Conservation (phyloP, 2,113 vertebrate genomes). For the Caranx ignobilis region DNA sequence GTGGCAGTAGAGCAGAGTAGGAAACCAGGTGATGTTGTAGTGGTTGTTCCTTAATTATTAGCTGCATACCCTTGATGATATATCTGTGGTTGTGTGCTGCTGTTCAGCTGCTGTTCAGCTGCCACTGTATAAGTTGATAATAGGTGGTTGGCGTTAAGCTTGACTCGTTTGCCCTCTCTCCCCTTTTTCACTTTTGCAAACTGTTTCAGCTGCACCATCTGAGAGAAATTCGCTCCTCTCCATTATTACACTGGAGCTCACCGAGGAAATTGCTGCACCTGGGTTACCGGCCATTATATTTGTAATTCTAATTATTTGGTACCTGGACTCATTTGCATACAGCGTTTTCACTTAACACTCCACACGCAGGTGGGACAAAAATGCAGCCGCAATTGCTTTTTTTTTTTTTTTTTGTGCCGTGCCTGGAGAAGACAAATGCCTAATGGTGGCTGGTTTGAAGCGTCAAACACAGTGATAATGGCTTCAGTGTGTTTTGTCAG, state of each 20-base stretch:
- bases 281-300: conserved; percentile 35
- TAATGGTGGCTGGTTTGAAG: conserved; percentile 9
- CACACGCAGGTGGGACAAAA: conserved; percentile 8
- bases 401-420: not conserved
- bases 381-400: not conserved
- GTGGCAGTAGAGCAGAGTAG: no score
- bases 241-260: conserved; percentile 41
- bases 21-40: no score
- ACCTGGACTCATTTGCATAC: conserved; percentile 45
- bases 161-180: not conserved
- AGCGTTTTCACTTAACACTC: not conserved
- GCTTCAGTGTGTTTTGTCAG: conserved; percentile 1
- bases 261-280: conserved; percentile 46
- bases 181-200: not conserved
- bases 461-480: conserved; percentile 12
- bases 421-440: not conserved
- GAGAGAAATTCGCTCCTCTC: conserved; percentile 10
- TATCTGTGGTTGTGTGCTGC: no score
- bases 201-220: not conserved
- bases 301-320: conserved; percentile 46
- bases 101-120: no score
- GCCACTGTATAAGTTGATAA: no score
- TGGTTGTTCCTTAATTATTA: not conserved
- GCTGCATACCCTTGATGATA: no score
- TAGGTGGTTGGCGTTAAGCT: not conserved